phyloP scores from a whole-genome alignment of 1,140 invertebrate genomes.

The Leguminivora glycinivorella region DNA sequence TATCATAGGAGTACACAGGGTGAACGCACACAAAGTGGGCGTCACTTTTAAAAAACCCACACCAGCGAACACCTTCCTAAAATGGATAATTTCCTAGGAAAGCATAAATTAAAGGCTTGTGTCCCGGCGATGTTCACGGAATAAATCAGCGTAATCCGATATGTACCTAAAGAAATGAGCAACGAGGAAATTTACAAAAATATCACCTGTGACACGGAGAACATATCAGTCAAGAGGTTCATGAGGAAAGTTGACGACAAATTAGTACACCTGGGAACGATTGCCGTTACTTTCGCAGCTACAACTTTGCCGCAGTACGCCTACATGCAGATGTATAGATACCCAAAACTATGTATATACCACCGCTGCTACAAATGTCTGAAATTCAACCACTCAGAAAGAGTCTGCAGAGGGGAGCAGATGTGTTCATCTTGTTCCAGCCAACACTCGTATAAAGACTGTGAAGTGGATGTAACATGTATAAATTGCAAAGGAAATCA shows the following conservation, averaged over 20 bases:
- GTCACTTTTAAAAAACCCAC: too few relatives aligned
- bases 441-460: too few relatives aligned
- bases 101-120: slow-evolving; percentile 34
- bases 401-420: slow-evolving; percentile 3
- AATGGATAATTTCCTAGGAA: slow-evolving; percentile 23
- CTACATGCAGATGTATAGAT: slow-evolving; percentile 33
- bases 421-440: too few relatives aligned
- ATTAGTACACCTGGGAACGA: too few relatives aligned
- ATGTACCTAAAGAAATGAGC: slow-evolving; percentile 31
- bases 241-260: slow-evolving; percentile 28
- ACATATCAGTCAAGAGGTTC: slow-evolving; percentile 32
- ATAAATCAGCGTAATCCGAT: slow-evolving; percentile 27
- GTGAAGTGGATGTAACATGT: too few relatives aligned
- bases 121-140: slow-evolving; percentile 32
- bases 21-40: too few relatives aligned
- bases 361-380: slow-evolving; percentile 36
- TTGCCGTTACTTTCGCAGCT: too few relatives aligned
- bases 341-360: slow-evolving; percentile 28
- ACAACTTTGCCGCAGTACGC: too few relatives aligned
- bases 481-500: too few relatives aligned
- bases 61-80: slow-evolving; percentile 34
- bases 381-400: slow-evolving; percentile 36
- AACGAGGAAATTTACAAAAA: slow-evolving; percentile 36
- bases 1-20: too few relatives aligned
- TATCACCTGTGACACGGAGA: slow-evolving; percentile 31